Percentiles rank a stretch among this genome's conserved stretches.
Conservation (phyloP, 2,113 vertebrate genomes). For the Dasyornis broadbenti region DNA sequence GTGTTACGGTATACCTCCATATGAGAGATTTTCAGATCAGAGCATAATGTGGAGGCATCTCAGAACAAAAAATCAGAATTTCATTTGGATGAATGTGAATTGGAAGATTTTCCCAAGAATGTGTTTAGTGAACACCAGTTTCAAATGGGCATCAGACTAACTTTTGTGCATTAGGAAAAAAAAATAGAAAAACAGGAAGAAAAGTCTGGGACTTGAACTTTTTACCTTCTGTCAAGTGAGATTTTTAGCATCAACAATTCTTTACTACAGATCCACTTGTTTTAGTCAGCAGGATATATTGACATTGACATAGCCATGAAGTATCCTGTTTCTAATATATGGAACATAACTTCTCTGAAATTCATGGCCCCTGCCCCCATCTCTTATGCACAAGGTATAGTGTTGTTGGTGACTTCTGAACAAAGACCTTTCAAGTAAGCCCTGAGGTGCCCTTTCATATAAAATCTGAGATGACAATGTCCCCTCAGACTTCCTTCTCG, state of each 20-base stretch:
- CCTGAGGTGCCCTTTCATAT: not conserved
- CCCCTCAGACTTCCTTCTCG: not conserved
- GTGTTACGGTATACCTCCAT: not conserved
- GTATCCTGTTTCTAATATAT: not conserved
- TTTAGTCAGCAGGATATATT: not conserved
- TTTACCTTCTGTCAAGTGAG: not conserved
- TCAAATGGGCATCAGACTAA: not conserved
- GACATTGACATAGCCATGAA: not conserved
- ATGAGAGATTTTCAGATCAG: not conserved
- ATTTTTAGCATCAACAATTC: not conserved
- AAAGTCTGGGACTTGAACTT: not conserved
- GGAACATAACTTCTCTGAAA: not conserved
- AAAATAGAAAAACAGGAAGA: too few species aligned
- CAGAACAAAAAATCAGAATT: not conserved
- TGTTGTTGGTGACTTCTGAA: not conserved
- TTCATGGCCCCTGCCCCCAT: not conserved
- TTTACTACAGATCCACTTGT: not conserved
- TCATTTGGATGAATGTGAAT: not conserved
- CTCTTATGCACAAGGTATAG: not conserved
- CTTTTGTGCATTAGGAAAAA: rapidly evolving
- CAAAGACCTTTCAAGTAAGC: not conserved
- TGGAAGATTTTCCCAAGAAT: not conserved
- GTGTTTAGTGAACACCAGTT: not conserved
- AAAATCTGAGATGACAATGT: not conserved
- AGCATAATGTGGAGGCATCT: not conserved